These are phyloP conservation scores for Phalanger gymnotis DNA, from an alignment of 2,797 vertebrate genomes.

Conservation along the genomic window DNA sequence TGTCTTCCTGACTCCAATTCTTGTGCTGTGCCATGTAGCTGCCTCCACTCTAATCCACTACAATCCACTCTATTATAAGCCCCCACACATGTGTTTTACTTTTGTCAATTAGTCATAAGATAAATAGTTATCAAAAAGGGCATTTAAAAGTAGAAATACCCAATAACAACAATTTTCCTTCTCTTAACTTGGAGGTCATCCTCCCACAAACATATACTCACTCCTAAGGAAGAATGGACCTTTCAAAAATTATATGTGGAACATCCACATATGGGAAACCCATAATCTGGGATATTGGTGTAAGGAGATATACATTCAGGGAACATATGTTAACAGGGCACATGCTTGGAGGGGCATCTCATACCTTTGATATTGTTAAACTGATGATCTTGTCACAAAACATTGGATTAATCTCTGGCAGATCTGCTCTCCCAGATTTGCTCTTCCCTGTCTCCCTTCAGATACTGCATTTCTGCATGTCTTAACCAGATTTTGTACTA, in stretches of 20 bases:
- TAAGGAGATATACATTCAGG: neutral
- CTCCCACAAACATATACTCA: neutral
- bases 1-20: neutral
- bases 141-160: neutral
- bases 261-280: neutral
- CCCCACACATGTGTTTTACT: neutral
- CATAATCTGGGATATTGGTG: neutral
- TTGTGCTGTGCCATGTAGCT: neutral
- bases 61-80: neutral
- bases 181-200: neutral
- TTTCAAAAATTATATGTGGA: neutral
- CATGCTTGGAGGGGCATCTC: neutral
- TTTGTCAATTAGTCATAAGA: neutral
- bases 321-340: too few relatives aligned
- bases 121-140: neutral
- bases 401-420: neutral
- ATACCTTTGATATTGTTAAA: neutral
- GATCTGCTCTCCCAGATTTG: neutral
- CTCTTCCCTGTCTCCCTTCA: neutral
- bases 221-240: neutral
- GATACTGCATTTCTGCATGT: neutral
- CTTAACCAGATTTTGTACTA: neutral
- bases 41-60: neutral
- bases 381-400: neutral
- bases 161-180: neutral